Evolutionary conservation across 2,888 invertebrate genomes (phyloP).

Genomic region (Fragum whitleyi): DNA sequence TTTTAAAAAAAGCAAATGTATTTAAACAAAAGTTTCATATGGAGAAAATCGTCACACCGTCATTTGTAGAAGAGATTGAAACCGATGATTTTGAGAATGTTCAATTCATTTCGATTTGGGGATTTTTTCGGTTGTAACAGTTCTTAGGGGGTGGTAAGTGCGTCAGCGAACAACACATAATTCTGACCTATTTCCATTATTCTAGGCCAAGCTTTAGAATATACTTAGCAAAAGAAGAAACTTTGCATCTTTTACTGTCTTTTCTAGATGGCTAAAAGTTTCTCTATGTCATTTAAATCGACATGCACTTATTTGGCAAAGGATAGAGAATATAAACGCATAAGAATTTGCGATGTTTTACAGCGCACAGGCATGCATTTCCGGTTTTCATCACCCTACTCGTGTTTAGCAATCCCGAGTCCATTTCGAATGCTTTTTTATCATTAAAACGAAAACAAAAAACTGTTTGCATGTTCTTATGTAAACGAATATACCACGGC

Average conservation of each 20-base stretch:
- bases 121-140: no score
- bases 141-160: no score
- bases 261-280: not conserved
- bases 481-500: slow-evolving; percentile 25
- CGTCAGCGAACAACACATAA: no score
- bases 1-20: no score
- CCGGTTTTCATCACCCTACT: not conserved
- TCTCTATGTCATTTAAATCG: slow-evolving; percentile 9
- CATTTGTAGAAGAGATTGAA: no score
- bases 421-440: slow-evolving; percentile 28
- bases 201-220: no score
- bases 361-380: slow-evolving; percentile 1
- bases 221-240: slow-evolving; percentile 12
- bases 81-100: no score
- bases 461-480: slow-evolving; percentile 10
- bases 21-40: no score
- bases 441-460: slow-evolving; percentile 28
- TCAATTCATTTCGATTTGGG: no score
- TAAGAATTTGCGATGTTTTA: not conserved
- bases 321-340: not conserved
- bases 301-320: not conserved
- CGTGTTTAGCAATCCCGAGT: slow-evolving; percentile 1
- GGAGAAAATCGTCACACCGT: no score
- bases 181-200: no score
- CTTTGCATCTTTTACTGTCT: not conserved